Base-by-base conservation (phyloP, 2,888 invertebrate species). In the Eurois occulta region DNA sequence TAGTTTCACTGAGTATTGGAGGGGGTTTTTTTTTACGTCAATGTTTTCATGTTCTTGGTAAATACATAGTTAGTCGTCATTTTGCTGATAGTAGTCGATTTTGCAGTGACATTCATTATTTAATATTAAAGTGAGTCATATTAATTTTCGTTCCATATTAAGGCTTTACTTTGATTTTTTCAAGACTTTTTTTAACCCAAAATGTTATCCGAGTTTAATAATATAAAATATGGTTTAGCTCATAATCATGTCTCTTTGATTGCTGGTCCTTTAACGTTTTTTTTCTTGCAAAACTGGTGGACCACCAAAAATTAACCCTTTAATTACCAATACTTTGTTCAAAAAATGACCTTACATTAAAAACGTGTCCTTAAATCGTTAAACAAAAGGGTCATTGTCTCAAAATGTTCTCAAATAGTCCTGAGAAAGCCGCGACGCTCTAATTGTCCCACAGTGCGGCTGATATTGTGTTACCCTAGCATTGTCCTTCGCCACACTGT, bases 391-490 rank as follows among this genome's bases (percentile, higher is more conserved):
- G 8, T 78, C 80, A 84, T 89, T 89, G 88, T 88, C 85, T 86
- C 73, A 64, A 75, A 76, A 81, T 73, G 72, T 83, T 87, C 86
- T 90, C 80, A 83, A 87, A 87, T 85, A 81, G 75, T 88, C 88
- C 88, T 89, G 90, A 93, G 93, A 92, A 92, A 91, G 88, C 83
- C 84, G 92, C 89, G 85, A 87, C 93, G 95, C 94, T 95, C 95
- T 95, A 93, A 92, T 96, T 93, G 92, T 92, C 91, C 92, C 92
- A 92, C 92, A 91, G 89, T 91, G 81, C 89, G 72, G 76, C 75
- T 77, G 28, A 90, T 93, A 94, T 95, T 91, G 87, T 81, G 89
- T 95, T 94, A 93, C 95, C 80, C 81, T 87, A 87, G 90, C 90
- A 94, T 96, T 94, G 94, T 95, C 86, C 88, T 88, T 81, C 65